Percentiles rank a stretch among this genome's conserved stretches.
Conservation (phyloP, 23 tunicate genomes). For the Ciona savignyi region DNA sequence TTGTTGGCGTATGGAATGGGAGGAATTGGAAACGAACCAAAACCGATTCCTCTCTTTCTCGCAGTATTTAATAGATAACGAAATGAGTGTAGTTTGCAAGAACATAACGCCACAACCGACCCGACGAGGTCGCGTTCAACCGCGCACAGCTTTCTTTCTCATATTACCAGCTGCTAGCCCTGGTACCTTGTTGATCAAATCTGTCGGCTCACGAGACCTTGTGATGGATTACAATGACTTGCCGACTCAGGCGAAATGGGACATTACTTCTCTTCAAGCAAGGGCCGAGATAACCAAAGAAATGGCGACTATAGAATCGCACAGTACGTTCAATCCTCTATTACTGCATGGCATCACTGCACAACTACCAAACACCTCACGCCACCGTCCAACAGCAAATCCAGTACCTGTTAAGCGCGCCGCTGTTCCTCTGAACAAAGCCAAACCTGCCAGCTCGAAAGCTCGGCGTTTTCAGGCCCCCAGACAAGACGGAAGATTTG, state of each 20-base stretch:
- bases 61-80: conserved; percentile 11
- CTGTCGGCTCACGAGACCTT: conserved; percentile 47
- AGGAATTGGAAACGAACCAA: conserved; percentile 73
- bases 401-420: neutral
- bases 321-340: conserved; percentile 35
- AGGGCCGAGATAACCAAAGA: conserved; percentile 25
- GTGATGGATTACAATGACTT: conserved; percentile 17
- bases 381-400: neutral
- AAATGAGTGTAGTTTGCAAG: conserved; percentile 50
- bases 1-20: conserved; percentile 98
- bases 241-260: conserved; percentile 19
- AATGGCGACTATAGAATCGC: conserved; percentile 11
- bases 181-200: conserved; percentile 39
- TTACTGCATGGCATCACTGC: neutral
- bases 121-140: neutral
- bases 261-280: conserved; percentile 8
- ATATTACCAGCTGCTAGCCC: conserved; percentile 46
- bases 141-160: conserved; percentile 45
- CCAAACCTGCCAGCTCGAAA: conserved; percentile 1
- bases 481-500: conserved; percentile 14
- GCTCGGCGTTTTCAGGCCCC: conserved; percentile 43
- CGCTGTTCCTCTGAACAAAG: neutral
- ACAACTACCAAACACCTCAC: neutral
- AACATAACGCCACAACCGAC: conserved; percentile 24
- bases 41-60: conserved; percentile 57